These are phyloP conservation scores for Sarcophaga rosellei DNA, from an alignment of 2,888 invertebrate species.

Conservation along the genomic window DNA sequence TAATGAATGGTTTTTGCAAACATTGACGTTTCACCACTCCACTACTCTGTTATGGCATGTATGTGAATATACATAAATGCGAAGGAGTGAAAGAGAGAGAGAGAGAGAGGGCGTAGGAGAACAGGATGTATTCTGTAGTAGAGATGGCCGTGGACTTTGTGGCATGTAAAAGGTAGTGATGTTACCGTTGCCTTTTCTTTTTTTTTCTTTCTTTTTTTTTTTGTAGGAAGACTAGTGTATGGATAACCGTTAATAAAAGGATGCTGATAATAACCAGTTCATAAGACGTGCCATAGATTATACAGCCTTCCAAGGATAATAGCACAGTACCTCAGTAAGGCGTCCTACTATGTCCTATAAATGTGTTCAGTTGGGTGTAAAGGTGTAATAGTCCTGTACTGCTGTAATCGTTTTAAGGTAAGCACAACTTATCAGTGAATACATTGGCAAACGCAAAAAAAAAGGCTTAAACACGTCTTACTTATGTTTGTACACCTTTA, in stretches of 20 bases:
- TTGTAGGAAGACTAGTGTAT: constrained; percentile 14
- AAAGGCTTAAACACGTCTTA: constrained; percentile 47
- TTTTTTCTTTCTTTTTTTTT: neutral
- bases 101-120: neutral
- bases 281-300: constrained; percentile 63
- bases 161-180: neutral
- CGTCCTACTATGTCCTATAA: too few relatives aligned
- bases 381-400: constrained; percentile 9
- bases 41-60: neutral
- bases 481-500: neutral
- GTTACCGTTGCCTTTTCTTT: too few relatives aligned
- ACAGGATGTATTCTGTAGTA: constrained; percentile 37
- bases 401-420: neutral
- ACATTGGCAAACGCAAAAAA: neutral
- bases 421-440: neutral
- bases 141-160: constrained; percentile 11
- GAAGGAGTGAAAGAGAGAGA: neutral
- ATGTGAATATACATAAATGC: neutral
- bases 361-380: too few relatives aligned
- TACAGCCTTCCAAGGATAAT: constrained; percentile 56
- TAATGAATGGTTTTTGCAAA: constrained; percentile 62
- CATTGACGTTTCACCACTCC: constrained; percentile 50
- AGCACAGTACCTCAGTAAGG: neutral
- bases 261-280: constrained; percentile 62
- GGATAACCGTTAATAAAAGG: constrained; percentile 55